phyloP scores from a whole-genome alignment of 2,888 invertebrate genomes.

The Caenorhabditis sp. region DNA sequence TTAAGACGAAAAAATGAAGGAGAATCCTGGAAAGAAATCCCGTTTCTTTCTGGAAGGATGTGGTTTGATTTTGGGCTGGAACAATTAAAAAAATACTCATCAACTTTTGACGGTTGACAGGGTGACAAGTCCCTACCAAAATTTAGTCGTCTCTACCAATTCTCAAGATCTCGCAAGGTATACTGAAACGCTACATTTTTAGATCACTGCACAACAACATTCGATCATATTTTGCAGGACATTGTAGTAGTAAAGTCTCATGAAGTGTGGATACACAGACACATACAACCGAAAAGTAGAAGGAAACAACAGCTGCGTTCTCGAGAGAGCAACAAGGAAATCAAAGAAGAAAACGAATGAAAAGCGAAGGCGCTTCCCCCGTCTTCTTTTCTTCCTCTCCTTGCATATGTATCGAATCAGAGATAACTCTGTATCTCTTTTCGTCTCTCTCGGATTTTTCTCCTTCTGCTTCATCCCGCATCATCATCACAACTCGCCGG shows the following conservation, averaged over 20 bases:
- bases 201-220: no score
- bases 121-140: neutral
- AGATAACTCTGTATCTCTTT: conserved; percentile 43
- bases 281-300: conserved; percentile 30
- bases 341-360: conserved; percentile 34
- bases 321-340: conserved; percentile 44
- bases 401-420: conserved; percentile 25
- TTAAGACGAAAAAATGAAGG: neutral
- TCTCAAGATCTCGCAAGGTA: no score
- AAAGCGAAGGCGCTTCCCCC: conserved; percentile 23
- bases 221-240: neutral
- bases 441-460: conserved; percentile 18
- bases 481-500: conserved; percentile 57
- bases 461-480: conserved; percentile 32
- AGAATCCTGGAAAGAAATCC: neutral
- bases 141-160: no score
- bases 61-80: neutral
- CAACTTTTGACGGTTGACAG: neutral
- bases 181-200: no score
- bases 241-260: neutral
- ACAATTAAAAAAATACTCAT: neutral
- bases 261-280: conserved; percentile 10
- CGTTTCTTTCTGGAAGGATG: neutral
- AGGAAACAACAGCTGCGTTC: conserved; percentile 61
- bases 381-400: conserved; percentile 19